Base-by-base conservation (phyloP, 1,140 invertebrate genomes). In the Kradibia gibbosae region DNA sequence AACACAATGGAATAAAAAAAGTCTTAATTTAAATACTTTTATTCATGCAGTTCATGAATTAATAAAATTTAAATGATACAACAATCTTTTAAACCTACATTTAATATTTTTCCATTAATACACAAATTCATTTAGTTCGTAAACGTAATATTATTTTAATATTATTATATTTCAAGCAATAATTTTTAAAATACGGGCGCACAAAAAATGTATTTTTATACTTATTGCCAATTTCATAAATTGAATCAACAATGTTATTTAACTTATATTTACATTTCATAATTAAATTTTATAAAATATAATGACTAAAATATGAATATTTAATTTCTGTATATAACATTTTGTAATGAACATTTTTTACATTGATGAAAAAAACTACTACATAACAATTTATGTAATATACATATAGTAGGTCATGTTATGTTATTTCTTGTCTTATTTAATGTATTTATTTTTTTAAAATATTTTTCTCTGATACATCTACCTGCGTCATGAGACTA, bases 341-440 rank as follows among this genome's bases (percentile, higher is more conserved):
- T n/a, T n/a, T n/a, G n/a, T n/a, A 78, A 8, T 20, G 60, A 70
- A 78, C 42, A 78, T 28, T 45, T 65, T 48, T 60, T 31, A n/a
- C 45, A 77, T 22, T 48, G n/a, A 65, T 60, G 39, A 65, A 77
- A 77, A 75, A 65, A 20, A 48, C 31, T 22, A 42, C 42, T n/a
- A 28, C 22, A 10, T 65, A 65, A 53, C 42, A 78, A 78, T 78
- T 25, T 55, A 28, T 31, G 28, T 28, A 36, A 39, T 71, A 57
- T 28, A 4, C 13, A n/a, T 45, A 53, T 53, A 78, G 7, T 78
- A n/a, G 48, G 65, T 78, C 48, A 42, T 50, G 67, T 78, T 50
- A 67, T 48, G 11, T 25, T 42, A 70, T 70, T 78, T 17, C 70
- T 78, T 78, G 39, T 78, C 71, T 78, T n/a, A n/a, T n/a, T 78